Evolutionary conservation across 2,888 invertebrate genomes (phyloP), one percentile per base, ranked within the genome.

Genomic region (Pollenia labialis): DNA sequence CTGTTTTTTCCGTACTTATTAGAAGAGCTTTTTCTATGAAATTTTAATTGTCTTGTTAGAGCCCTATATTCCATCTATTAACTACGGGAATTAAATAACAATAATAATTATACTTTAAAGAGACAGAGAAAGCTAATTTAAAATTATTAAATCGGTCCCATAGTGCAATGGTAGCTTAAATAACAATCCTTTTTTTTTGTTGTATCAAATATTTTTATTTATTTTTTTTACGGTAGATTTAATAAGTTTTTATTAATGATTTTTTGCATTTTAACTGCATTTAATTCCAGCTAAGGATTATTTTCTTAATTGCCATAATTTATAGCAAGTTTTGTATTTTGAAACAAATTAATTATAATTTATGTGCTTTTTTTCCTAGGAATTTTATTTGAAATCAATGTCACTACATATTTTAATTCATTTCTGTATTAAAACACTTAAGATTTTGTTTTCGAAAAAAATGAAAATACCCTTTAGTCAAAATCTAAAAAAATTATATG

Each of bases 401-500:
- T 64, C 81, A 81, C 48, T 74, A n/a, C n/a, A n/a, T n/a, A 46
- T 48, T 32, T 56, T 42, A 14, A 52, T 44, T 44, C 64, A 32
- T 32, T 16, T 40, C n/a, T 44, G 50, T 44, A 14, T 46, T 23
- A 2, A 72, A 72, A 48, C 11, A 48, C 60, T 48, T 32, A 14
- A 60, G 18, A 44, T 44, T 44, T 56, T 56, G 23, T 14, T 32
- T 6, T 32, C 32, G 10, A 8, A 54, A 18, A 58, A 50, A 58
- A 23, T 23, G 2, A 23, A 66, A 46, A 80, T 84, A 80, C 84
- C 84, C 84, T 84, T 79, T 72, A 69, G 79, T 8, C 79, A 76
- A 69, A 81, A 66, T 16, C 4, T 2, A 7, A 62, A 48, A 76
- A 75, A 69, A 60, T 9, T 66, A 14, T 44, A 83, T 62, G 69